Conservation (phyloP, 2,113 vertebrate genomes). For the Meles meles region DNA sequence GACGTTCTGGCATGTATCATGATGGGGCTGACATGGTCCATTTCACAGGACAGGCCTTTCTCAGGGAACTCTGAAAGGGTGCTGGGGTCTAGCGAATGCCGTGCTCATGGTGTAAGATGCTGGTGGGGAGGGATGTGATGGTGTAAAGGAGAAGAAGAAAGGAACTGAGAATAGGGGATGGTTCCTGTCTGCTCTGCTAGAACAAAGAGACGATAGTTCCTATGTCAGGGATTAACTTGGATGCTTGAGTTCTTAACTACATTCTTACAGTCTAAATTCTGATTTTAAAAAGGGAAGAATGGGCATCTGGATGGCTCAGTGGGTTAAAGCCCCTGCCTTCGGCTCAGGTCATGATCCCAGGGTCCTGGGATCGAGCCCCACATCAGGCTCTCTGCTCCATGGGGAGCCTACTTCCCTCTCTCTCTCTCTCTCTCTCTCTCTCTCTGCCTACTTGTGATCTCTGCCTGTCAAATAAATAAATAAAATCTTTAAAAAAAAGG, state of each 20-base stretch:
- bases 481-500: neutral
- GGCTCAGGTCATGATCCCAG: too few species aligned
- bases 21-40: neutral
- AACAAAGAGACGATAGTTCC: neutral
- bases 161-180: accelerated
- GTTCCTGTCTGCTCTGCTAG: neutral
- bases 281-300: neutral
- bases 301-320: too few species aligned
- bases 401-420: too few species aligned
- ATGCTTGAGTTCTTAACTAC: neutral
- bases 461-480: too few species aligned
- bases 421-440: too few species aligned
- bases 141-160: neutral
- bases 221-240: neutral
- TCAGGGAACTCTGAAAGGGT: neutral
- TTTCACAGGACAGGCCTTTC: neutral
- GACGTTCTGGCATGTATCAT: neutral
- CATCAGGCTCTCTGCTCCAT: too few species aligned
- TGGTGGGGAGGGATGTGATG: neutral
- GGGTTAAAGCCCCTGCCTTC: too few species aligned
- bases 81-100: neutral
- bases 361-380: too few species aligned
- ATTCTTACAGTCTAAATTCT: neutral
- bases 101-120: neutral
- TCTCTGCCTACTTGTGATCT: too few species aligned